Evolutionary conservation across 2,113 vertebrate species (phyloP), one percentile per base, ranked within the genome.

Genomic region (Capreolus pygargus): DNA sequence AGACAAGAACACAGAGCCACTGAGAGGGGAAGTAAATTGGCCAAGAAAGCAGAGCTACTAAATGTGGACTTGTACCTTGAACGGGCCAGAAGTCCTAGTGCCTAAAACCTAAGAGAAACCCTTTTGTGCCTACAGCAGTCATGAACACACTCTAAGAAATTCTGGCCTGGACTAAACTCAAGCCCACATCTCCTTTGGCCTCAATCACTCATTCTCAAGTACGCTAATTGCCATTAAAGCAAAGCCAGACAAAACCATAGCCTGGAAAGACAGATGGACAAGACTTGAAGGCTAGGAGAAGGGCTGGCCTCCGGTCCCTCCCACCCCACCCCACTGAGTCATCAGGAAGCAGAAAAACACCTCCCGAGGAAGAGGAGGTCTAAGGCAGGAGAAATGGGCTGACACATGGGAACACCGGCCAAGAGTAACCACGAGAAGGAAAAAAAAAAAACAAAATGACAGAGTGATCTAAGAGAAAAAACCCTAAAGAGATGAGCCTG

Each of bases 401-500:
- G 14, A 43, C 79, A 7, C 21, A 58, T 11, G 50, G 67, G 55
- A 82, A 58, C 25, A 79, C 0, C 11, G 17, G 58, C 23, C 8
- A 58, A 86, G 15, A 14, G 4, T 6, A 5, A 57, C 7, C 14
- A 5, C 0, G 3, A 61, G 14, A 27, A 8, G 7, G 1, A 83
- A 78, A 82, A 70, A 39, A 39, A 39, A 25, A 43, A 83, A 36
- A 78, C 25, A 3, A 12, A 1, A 7, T 30, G 10, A 52, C 19
- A 10, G 8, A 14, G 43, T 2, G 2, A 47, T 0, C 11, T n/a
- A 39, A 28, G 36, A 60, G 45, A 16, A 54, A 83, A 52, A 0
- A 2, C 16, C 21, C 11, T 1, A 3, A 50, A 39, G 36, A 79
- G 61, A 25, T 13, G 6, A n/a, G 3, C 25, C 45, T 0, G 4